These are phyloP conservation scores for Leptodactylus fuscus DNA, from an alignment of 2,113 vertebrate species.

Conservation along the genomic window DNA sequence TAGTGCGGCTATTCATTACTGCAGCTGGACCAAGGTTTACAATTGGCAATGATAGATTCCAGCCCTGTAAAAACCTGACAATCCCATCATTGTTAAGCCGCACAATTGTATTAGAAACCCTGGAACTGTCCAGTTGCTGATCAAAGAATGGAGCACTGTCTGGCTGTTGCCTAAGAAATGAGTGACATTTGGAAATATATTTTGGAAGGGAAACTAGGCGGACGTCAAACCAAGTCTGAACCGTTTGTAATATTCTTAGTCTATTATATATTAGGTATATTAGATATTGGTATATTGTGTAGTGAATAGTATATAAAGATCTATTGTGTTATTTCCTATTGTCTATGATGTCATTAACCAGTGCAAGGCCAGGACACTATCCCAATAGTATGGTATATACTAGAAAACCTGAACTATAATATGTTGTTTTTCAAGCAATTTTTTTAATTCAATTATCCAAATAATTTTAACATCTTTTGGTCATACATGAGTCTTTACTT, in stretches of 20 bases:
- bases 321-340: neutral
- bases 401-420: too few species aligned
- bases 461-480: too few species aligned
- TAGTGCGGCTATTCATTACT: neutral
- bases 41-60: neutral
- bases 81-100: neutral
- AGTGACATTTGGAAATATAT: neutral
- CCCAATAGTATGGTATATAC: too few species aligned
- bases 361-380: too few species aligned
- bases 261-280: neutral
- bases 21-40: neutral
- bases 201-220: neutral
- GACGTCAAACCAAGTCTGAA: neutral
- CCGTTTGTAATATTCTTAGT: neutral
- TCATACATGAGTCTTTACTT: too few species aligned
- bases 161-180: neutral
- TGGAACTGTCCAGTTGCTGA: slow-evolving; percentile 41
- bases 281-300: neutral
- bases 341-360: neutral
- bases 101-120: neutral
- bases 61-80: neutral
- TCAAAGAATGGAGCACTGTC: neutral
- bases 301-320: neutral
- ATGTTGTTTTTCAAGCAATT: too few species aligned
- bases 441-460: too few species aligned